These are phyloP conservation scores for Episyrphus balteatus DNA, from an alignment of 1,140 invertebrate genomes.

Conservation along the genomic window DNA sequence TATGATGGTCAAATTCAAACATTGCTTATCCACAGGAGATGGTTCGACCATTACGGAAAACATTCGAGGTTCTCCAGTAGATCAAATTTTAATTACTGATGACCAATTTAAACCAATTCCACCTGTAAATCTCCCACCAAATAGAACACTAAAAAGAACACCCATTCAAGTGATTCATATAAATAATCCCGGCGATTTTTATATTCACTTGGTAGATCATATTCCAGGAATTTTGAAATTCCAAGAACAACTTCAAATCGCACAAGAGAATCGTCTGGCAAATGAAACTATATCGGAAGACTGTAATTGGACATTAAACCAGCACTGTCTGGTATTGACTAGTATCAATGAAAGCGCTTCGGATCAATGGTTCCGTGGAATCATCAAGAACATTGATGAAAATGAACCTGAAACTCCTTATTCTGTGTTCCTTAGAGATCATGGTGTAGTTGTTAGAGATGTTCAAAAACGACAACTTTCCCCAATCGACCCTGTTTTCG, in stretches of 20 bases:
- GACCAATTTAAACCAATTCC: neutral
- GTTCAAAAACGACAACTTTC: constrained; percentile 4
- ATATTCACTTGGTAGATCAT: constrained; percentile 13
- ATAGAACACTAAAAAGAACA: constrained; percentile 1
- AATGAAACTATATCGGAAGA: neutral
- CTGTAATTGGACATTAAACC: constrained; percentile 2
- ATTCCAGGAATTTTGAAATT: constrained; percentile 4
- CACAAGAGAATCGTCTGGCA: neutral
- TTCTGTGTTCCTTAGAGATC: constrained; percentile 8
- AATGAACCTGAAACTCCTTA: neutral
- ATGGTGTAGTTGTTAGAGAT: constrained; percentile 3
- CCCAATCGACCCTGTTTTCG: constrained; percentile 4
- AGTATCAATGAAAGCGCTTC: neutral
- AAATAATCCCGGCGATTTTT: constrained; percentile 21
- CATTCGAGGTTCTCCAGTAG: neutral
- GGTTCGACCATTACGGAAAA: neutral
- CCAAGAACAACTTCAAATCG: constrained; percentile 8
- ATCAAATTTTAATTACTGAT: neutral
- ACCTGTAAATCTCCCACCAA: too few relatives aligned
- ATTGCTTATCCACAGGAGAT: constrained; percentile 16
- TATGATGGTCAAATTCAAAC: constrained; percentile 13
- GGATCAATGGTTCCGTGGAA: constrained; percentile 10
- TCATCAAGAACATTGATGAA: constrained; percentile 4
- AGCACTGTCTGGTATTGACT: constrained; percentile 7
- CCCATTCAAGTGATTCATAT: constrained; percentile 5